Conservation (phyloP, 2,888 invertebrate genomes). For the Neoaliturus tenellus region DNA sequence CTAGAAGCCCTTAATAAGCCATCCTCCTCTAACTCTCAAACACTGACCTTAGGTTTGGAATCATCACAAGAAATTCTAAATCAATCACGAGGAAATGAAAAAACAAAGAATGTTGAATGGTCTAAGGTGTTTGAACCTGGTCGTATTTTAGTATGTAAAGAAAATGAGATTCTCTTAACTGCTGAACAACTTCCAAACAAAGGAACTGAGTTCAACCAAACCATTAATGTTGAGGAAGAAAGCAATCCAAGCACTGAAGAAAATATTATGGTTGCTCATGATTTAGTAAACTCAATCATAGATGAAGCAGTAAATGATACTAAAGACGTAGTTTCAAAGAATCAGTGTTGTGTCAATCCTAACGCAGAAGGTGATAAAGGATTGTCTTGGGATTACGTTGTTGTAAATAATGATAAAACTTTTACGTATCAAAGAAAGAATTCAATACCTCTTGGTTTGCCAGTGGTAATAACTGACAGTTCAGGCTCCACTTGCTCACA, state of each 20-base stretch:
- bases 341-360: background rate
- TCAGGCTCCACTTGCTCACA: background rate
- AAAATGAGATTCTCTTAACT: background rate
- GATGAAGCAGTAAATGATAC: background rate
- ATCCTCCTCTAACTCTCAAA: background rate
- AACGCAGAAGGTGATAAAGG: background rate
- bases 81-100: background rate
- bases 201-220: background rate
- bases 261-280: background rate
- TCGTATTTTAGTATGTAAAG: background rate
- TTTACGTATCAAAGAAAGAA: constrained; percentile 28
- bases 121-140: background rate
- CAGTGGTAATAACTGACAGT: background rate
- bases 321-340: background rate
- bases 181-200: background rate
- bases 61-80: background rate
- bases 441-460: background rate
- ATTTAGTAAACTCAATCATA: constrained; percentile 3
- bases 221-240: background rate
- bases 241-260: background rate
- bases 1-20: constrained; percentile 1
- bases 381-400: constrained; percentile 32
- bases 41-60: background rate
- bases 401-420: constrained; percentile 14
- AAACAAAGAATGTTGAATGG: background rate